phyloP scores from a whole-genome alignment of 1,140 invertebrate genomes.

The Tetramorium simillimum region DNA sequence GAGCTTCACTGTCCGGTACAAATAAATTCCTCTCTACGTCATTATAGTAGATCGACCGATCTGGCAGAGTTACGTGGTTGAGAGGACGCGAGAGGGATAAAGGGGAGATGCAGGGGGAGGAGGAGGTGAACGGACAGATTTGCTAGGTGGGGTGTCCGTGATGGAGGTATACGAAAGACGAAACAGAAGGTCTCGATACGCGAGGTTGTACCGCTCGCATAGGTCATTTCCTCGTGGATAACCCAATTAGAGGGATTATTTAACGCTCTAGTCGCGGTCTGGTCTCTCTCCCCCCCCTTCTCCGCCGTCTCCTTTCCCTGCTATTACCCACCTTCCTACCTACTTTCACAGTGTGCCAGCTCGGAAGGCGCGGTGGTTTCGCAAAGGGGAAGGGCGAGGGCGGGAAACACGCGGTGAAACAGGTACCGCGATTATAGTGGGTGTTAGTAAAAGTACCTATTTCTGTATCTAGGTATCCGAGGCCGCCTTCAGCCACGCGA shows the following conservation, averaged over 20 bases:
- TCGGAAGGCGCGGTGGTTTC: conserved; percentile 14
- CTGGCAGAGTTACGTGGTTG: conserved; percentile 40
- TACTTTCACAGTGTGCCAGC: conserved; percentile 39
- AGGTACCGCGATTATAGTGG: conserved; percentile 47
- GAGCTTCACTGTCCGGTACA: conserved; percentile 58
- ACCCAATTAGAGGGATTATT: conserved; percentile 85
- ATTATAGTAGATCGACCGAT: conserved; percentile 62
- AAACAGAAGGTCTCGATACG: conserved; percentile 78
- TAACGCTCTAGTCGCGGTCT: conserved; percentile 75
- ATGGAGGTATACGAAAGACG: conserved; percentile 17
- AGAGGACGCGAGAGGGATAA: conserved; percentile 22
- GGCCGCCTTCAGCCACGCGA: conserved; percentile 42
- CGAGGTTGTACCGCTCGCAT: conserved; percentile 75
- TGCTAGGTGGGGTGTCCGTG: conserved; percentile 14
- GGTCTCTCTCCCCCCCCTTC: conserved; percentile 40
- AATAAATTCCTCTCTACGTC: conserved; percentile 66
- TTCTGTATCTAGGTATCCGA: conserved; percentile 57
- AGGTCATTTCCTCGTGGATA: conserved; percentile 85
- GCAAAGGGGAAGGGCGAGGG: conserved; percentile 20
- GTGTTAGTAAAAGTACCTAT: conserved; percentile 49
- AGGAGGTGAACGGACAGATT: conserved; percentile 17
- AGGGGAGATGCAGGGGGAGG: not conserved
- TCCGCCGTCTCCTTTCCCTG: conserved; percentile 1
- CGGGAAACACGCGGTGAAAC: conserved; percentile 42
- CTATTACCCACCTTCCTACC: conserved; percentile 49